Base-by-base conservation (phyloP, 2,797 vertebrate genomes). In the Anguilla megastoma region DNA sequence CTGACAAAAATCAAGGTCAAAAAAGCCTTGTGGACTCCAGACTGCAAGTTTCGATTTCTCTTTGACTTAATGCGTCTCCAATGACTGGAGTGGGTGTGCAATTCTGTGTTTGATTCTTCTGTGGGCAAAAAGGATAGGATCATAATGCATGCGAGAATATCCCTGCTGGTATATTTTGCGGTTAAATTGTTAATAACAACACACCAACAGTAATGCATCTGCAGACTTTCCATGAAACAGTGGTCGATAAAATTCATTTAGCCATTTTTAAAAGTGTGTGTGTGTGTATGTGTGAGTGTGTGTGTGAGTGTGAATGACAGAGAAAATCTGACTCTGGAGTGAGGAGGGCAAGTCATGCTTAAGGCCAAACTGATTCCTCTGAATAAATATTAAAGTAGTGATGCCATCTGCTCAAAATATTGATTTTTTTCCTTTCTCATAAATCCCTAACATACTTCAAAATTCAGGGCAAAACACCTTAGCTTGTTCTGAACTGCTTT, bases 381-480 rank as follows among this genome's bases (percentile, higher is more conserved):
- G 63, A 69, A 69, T 69, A 69, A n/a, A 69, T 69, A 69, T 69
- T 27, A n/a, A 24, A 24, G 63, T 27, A 79, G 6, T 0, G 85
- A 85, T 79, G 84, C 83, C 58, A 84, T 86, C 58, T 86, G 50
- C 76, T 56, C 45, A 74, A 45, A 74, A 27, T 52, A 89, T 45
- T 16, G 54, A 71, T 71, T 30, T 63, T 63, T 63, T 58, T 58
- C 56, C 69, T 30, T 27, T 69, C 63, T 27, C 27, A 79, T 79
- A 41, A 79, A 41, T 79, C 36, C 33, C 74, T 45, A 79, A 45
- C 18, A 79, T 36, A 45, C 74, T 79, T 45, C 0, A 79, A 79
- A 79, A 79, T 45, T 41, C 74, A 21, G 30, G 74, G 14, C 36
- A 45, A 79, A 45, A 7, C 4, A 45, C 4, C 33, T 79, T 21